Conservation (phyloP, 2,113 vertebrate genomes). For the Malurus elegans region DNA sequence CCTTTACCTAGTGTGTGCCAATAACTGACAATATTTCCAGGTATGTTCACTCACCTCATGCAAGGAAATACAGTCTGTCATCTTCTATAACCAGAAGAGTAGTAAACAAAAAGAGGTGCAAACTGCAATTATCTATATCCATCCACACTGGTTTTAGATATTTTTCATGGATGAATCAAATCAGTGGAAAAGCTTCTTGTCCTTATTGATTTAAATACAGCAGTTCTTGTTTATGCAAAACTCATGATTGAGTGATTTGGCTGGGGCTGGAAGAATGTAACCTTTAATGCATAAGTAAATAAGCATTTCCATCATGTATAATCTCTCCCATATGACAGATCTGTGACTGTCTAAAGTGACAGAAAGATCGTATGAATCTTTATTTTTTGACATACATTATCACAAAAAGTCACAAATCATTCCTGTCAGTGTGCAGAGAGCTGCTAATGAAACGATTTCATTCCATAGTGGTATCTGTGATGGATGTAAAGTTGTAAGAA, state of each 20-base stretch:
- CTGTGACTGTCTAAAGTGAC: background rate
- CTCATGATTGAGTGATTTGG: background rate
- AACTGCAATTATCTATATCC: background rate
- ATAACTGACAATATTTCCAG: background rate
- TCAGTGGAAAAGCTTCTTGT: background rate
- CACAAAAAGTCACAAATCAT: background rate
- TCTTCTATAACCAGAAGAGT: background rate
- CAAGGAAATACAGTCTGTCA: background rate
- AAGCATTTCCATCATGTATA: background rate
- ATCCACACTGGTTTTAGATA: background rate
- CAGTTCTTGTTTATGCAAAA: background rate
- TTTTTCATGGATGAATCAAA: background rate
- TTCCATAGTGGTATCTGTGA: background rate
- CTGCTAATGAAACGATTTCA: background rate
- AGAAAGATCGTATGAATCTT: background rate
- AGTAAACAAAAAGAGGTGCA: background rate
- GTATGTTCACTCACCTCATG: background rate
- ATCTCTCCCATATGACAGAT: background rate
- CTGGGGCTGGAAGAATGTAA: background rate
- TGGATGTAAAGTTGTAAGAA: background rate
- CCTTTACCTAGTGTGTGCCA: background rate
- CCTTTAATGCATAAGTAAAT: slow-evolving; percentile 32
- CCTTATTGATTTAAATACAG: background rate
- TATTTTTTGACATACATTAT: background rate
- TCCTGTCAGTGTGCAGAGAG: background rate